Percentiles rank a stretch among this genome's conserved stretches.
phyloP scores from a whole-genome alignment of 2,797 vertebrate genomes.

The Hypotaenidia philippensis region DNA sequence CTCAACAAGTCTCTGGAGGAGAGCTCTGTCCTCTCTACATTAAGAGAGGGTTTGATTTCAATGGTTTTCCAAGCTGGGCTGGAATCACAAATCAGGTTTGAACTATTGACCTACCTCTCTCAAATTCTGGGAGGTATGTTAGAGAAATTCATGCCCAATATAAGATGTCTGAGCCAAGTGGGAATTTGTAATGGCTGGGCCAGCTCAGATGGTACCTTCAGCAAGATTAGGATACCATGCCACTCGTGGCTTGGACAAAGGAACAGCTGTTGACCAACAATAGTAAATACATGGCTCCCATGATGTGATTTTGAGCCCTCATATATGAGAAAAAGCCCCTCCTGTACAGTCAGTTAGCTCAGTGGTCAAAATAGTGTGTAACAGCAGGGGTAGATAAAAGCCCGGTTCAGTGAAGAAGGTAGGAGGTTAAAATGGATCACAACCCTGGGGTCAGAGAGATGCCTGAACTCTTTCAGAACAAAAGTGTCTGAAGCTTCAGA shows the following conservation, averaged over 20 bases:
- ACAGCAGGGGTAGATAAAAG: not conserved
- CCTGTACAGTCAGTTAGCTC: not conserved
- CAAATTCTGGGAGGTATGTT: slow-evolving; percentile 19
- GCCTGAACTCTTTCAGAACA: not conserved
- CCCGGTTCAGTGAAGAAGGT: not conserved
- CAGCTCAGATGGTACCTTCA: not conserved
- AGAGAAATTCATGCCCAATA: not conserved
- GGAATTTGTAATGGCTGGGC: not conserved
- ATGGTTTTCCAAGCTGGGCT: slow-evolving; percentile 44
- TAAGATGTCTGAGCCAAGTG: not conserved
- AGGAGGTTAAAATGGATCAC: not conserved
- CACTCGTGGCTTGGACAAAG: not conserved
- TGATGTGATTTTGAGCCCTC: not conserved
- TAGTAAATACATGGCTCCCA: not conserved
- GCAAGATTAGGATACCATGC: not conserved
- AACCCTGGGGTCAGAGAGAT: not conserved
- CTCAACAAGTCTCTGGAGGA: not conserved
- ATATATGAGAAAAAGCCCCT: not conserved
- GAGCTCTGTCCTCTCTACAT: not conserved
- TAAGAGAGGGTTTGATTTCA: slow-evolving; percentile 23
- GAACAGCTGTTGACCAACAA: not conserved
- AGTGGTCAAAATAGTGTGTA: not conserved
- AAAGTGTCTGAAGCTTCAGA: not conserved
- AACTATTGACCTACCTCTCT: not conserved
- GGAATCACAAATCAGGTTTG: not conserved